Evolutionary conservation across 2,888 invertebrate genomes (phyloP).

Genomic region (Cephus runcator): DNA sequence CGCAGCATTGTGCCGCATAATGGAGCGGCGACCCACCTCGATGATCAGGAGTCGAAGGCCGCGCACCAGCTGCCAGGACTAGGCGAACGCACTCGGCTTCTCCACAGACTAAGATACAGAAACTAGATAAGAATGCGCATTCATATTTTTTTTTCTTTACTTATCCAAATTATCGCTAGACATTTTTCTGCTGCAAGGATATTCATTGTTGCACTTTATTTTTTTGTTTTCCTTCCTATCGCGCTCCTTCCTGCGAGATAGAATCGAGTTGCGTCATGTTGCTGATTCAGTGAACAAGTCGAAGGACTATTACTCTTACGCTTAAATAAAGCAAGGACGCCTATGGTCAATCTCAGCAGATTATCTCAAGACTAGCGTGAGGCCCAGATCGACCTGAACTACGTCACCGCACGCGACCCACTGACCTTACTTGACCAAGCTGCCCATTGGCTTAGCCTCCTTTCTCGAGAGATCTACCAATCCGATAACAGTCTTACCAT

Average conservation of each 20-base stretch:
- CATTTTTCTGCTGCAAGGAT: not conserved
- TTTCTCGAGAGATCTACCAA: not conserved
- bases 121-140: not conserved
- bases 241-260: not conserved
- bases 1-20: conserved; percentile 98
- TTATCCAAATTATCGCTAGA: not conserved
- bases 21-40: conserved; percentile 96
- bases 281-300: not conserved
- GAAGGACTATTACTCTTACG: conserved; percentile 12
- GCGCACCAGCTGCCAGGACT: conserved; percentile 86
- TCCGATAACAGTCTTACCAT: not conserved
- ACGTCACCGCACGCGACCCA: conserved; percentile 45
- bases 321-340: conserved; percentile 39
- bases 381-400: conserved; percentile 12
- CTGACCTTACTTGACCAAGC: conserved; percentile 50
- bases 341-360: conserved; percentile 42
- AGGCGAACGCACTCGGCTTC: conserved; percentile 89
- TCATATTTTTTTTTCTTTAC: not conserved
- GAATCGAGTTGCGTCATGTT: not conserved
- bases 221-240: not conserved
- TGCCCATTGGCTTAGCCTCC: not conserved
- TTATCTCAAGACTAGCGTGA: conserved; percentile 41
- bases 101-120: conserved; percentile 80
- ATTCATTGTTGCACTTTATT: not conserved
- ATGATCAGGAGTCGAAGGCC: conserved; percentile 88